Evolutionary conservation across 2,888 invertebrate genomes (phyloP).

Genomic region (Adelphocoris suturalis): DNA sequence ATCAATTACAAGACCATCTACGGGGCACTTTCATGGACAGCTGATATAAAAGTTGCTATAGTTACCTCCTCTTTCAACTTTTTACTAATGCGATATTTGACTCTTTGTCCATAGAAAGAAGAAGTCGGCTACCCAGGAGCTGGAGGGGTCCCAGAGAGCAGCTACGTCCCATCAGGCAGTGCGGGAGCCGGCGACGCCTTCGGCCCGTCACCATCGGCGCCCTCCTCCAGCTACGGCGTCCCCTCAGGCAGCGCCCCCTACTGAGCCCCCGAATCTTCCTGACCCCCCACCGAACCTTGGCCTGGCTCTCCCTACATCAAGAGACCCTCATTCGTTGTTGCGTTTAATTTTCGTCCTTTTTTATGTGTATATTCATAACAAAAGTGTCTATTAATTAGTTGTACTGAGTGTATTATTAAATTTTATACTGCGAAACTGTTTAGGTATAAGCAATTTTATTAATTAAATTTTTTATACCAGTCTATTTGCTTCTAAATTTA

Average conservation of each 20-base stretch:
- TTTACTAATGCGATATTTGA: too few species aligned
- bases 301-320: neutral
- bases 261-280: neutral
- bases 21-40: too few species aligned
- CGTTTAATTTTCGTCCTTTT: neutral
- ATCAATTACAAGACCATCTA: too few species aligned
- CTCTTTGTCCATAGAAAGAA: neutral
- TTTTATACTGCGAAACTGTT: neutral
- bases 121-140: neutral
- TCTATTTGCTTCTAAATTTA: too few species aligned
- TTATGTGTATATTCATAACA: too few species aligned
- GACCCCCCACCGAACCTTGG: neutral
- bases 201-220: neutral
- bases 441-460: neutral
- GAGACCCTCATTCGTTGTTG: neutral
- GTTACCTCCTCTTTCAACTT: too few species aligned
- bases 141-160: neutral
- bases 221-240: neutral
- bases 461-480: neutral
- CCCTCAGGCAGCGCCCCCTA: neutral
- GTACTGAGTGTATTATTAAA: neutral
- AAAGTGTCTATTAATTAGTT: neutral
- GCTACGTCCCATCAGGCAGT: neutral
- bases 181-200: neutral
- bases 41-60: too few species aligned